Evolutionary conservation across 2,113 vertebrate genomes (phyloP).

Genomic region (Daboia siamensis): DNA sequence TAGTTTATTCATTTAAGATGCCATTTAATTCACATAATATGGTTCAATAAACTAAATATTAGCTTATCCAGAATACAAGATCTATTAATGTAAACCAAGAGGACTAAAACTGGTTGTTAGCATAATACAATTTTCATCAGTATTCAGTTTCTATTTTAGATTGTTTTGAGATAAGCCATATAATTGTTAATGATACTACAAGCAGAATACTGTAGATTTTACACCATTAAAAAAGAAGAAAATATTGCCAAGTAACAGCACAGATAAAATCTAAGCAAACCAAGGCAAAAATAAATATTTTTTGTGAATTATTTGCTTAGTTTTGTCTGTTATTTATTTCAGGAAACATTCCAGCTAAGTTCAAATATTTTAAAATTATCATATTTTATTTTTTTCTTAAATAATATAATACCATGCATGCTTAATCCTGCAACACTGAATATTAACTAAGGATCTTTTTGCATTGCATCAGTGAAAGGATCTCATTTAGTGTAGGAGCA

Average conservation of each 20-base stretch:
- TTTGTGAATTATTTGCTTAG: background rate
- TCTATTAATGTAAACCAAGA: slow-evolving; percentile 19
- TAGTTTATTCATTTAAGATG: slow-evolving; percentile 16
- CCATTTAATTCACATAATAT: background rate
- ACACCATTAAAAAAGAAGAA: background rate
- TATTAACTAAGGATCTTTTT: background rate
- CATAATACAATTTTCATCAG: slow-evolving; percentile 29
- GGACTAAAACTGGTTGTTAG: slow-evolving; percentile 8
- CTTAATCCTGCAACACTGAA: background rate
- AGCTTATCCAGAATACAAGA: background rate
- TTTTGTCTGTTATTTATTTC: background rate
- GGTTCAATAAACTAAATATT: slow-evolving; percentile 23
- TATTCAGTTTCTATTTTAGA: slow-evolving; percentile 25
- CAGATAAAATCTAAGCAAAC: background rate
- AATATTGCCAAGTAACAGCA: background rate
- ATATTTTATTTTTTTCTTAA: background rate
- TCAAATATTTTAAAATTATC: background rate
- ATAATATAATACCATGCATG: background rate
- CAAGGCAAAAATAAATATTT: background rate
- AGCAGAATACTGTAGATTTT: slow-evolving; percentile 1
- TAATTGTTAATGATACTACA: slow-evolving; percentile 23
- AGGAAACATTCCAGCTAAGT: background rate
- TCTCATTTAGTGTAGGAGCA: background rate
- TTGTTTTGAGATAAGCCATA: slow-evolving; percentile 27
- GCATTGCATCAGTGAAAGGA: background rate